phyloP scores from a whole-genome alignment of 2,113 vertebrate species.

The Megaceryle torquata region DNA sequence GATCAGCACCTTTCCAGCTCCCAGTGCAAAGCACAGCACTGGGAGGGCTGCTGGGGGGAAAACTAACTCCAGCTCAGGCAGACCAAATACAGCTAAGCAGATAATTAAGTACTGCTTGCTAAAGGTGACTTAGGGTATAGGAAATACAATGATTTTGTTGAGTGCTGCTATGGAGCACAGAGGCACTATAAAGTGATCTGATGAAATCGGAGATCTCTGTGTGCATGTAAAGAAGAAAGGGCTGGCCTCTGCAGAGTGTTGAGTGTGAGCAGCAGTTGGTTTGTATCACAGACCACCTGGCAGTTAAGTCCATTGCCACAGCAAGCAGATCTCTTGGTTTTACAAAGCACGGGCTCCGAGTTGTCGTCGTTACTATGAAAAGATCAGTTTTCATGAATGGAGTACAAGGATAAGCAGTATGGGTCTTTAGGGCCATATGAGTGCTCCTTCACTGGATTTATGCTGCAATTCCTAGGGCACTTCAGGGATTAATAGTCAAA shows the following conservation, averaged over 20 bases:
- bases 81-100: background rate
- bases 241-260: background rate
- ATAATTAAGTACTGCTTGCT: background rate
- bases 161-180: background rate
- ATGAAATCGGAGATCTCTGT: background rate
- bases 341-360: background rate
- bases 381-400: slow-evolving; percentile 27
- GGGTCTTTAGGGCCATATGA: slow-evolving; percentile 31
- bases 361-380: background rate
- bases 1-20: no score
- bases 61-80: no score
- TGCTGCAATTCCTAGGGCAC: slow-evolving; percentile 29
- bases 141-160: background rate
- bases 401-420: background rate
- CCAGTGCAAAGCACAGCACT: no score
- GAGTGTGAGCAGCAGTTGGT: background rate
- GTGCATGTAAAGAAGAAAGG: background rate
- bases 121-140: background rate
- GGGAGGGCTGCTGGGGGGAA: no score
- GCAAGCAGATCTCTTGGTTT: slow-evolving; percentile 5
- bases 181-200: background rate
- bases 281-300: background rate
- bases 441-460: slow-evolving; percentile 44
- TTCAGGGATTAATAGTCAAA: slow-evolving; percentile 49
- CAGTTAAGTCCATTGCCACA: background rate